These are phyloP conservation scores for Collichthys lucidus DNA, from an alignment of 2,113 vertebrate species.

Conservation along the genomic window DNA sequence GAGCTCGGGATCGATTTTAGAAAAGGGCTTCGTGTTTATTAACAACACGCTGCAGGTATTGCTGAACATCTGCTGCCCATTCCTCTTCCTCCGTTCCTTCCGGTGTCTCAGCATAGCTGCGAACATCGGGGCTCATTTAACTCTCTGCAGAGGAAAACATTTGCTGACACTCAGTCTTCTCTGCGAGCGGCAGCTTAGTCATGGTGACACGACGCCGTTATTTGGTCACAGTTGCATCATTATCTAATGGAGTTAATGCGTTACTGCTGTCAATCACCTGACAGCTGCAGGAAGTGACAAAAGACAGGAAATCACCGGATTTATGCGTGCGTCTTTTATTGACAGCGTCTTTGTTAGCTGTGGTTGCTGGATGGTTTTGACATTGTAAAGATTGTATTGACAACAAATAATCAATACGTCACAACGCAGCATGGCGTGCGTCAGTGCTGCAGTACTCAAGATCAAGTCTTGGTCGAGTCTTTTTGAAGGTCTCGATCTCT, in stretches of 20 bases:
- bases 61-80: not conserved
- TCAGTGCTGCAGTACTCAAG: too few relatives aligned
- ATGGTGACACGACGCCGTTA: not conserved
- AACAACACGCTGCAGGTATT: not conserved
- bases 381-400: conserved; percentile 13
- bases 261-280: not conserved
- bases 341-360: not conserved
- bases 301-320: not conserved
- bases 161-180: not conserved
- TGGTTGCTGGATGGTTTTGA: conserved; percentile 30
- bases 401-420: conserved; percentile 35
- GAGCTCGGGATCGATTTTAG: not conserved
- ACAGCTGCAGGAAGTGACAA: not conserved
- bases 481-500: too few relatives aligned
- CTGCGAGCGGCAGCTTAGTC: not conserved
- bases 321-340: conserved; percentile 1
- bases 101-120: not conserved
- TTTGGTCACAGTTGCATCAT: not conserved
- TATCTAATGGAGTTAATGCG: not conserved
- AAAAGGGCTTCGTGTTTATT: not conserved
- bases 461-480: too few relatives aligned
- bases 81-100: not conserved
- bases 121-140: not conserved
- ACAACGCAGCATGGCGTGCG: not conserved
- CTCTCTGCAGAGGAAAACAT: conserved; percentile 5